Evolutionary conservation across 1,140 invertebrate genomes (phyloP).

Genomic region (Lasioglossum baleicum): DNA sequence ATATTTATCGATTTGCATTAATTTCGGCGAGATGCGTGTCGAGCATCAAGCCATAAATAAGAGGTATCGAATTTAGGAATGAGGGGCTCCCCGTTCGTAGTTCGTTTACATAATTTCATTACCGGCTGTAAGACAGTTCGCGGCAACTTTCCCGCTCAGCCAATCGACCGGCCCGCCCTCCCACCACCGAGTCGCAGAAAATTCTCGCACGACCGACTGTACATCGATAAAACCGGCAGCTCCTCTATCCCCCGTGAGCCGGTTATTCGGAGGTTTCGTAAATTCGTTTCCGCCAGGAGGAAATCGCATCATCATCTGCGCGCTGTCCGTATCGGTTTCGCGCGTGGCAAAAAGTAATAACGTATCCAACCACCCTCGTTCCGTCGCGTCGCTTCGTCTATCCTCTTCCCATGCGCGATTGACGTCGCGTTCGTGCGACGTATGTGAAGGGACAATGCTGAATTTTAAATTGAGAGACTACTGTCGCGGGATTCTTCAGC

Average conservation of each 20-base stretch:
- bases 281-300: constrained; percentile 50
- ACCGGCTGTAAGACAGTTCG: not conserved
- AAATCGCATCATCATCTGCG: constrained; percentile 53
- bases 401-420: not conserved
- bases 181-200: not conserved
- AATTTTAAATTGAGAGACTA: constrained; percentile 63
- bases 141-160: not conserved
- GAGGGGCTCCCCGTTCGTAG: not conserved
- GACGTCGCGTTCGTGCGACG: constrained; percentile 62
- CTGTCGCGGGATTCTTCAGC: constrained; percentile 36
- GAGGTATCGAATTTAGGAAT: not conserved
- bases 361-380: constrained; percentile 16
- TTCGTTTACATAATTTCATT: constrained; percentile 15
- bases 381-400: not conserved
- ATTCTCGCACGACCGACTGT: constrained; percentile 41
- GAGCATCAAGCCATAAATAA: not conserved
- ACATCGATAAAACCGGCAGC: constrained; percentile 39
- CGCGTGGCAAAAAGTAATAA: constrained; percentile 38
- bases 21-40: no score
- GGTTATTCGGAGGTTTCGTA: constrained; percentile 33
- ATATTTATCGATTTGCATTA: no score
- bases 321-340: constrained; percentile 39
- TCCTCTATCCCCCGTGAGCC: constrained; percentile 9
- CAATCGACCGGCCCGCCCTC: not conserved
- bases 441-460: constrained; percentile 53